phyloP scores from a whole-genome alignment of 2,888 invertebrate genomes.

The Cryptophagus acutangulus region DNA sequence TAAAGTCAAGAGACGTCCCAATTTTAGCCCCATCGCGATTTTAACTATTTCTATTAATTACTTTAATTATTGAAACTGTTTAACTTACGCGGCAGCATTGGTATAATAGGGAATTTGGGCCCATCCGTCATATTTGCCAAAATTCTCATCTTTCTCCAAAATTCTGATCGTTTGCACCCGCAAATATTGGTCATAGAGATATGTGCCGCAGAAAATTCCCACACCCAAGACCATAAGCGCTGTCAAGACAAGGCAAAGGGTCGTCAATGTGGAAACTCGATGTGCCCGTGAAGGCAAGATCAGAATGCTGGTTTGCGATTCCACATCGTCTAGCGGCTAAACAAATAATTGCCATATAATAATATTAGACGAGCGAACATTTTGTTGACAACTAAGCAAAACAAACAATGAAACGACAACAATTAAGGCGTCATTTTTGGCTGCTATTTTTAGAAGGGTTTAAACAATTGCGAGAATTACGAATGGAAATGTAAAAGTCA shows the following conservation, averaged over 20 bases:
- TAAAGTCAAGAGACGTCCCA: too few species aligned
- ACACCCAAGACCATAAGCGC: slow-evolving; percentile 66
- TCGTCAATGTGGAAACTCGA: slow-evolving; percentile 58
- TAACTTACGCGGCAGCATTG: slow-evolving; percentile 9
- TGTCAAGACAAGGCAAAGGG: slow-evolving; percentile 63
- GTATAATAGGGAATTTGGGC: slow-evolving; percentile 55
- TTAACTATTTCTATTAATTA: too few species aligned
- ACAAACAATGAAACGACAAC: too few species aligned
- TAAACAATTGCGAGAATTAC: too few species aligned
- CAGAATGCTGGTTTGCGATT: slow-evolving; percentile 42
- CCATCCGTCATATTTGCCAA: slow-evolving; percentile 59
- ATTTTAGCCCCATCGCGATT: too few species aligned
- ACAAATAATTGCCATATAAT: slow-evolving; percentile 13
- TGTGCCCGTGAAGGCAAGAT: slow-evolving; percentile 50
- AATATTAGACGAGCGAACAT: too few species aligned
- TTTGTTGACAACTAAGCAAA: too few species aligned
- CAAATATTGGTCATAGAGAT: slow-evolving; percentile 70
- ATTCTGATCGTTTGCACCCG: slow-evolving; percentile 47
- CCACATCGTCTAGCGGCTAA: slow-evolving; percentile 43
- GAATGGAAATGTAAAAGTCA: too few species aligned
- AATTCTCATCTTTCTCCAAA: too few species aligned
- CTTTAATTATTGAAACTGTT: neutral
- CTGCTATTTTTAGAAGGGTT: too few species aligned
- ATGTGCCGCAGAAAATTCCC: slow-evolving; percentile 66
- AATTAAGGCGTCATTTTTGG: too few species aligned